Evolutionary conservation across 30 jellyfish, hydroid and myxozoan species (phyloP).

Genomic region (Aurelia coerulea): DNA sequence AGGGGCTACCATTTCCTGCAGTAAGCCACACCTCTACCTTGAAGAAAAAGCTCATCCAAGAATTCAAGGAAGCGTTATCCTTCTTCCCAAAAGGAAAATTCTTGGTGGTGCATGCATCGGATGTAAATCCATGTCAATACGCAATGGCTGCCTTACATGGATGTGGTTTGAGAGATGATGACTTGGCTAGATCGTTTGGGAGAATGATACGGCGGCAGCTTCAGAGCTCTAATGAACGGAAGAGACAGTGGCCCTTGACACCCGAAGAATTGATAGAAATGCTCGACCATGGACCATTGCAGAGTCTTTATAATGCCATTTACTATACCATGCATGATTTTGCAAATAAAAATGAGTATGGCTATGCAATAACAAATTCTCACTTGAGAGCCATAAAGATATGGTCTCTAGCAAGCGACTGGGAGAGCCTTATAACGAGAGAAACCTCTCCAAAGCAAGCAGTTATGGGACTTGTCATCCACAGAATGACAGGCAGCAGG

Average conservation of each 20-base stretch:
- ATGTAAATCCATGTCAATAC: constrained; percentile 35
- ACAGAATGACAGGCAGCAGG: constrained; percentile 27
- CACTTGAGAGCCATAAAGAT: constrained; percentile 27
- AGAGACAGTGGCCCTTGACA: constrained; percentile 44
- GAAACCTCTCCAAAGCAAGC: constrained; percentile 45
- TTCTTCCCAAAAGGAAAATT: constrained; percentile 42
- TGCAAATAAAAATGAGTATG: constrained; percentile 38
- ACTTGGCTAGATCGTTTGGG: constrained; percentile 41
- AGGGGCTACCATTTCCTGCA: constrained; percentile 11
- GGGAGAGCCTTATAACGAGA: constrained; percentile 30
- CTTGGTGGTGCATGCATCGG: constrained; percentile 35
- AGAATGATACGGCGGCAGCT: constrained; percentile 53
- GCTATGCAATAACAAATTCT: constrained; percentile 23
- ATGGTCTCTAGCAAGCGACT: constrained; percentile 39
- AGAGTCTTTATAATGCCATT: constrained; percentile 34
- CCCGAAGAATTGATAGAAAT: constrained; percentile 40
- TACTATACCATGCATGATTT: constrained; percentile 35
- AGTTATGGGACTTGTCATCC: constrained; percentile 26
- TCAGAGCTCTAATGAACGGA: background rate
- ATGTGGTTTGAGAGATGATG: constrained; percentile 52
- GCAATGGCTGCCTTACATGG: constrained; percentile 49
- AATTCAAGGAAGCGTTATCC: constrained; percentile 1
- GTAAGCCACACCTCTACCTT: constrained; percentile 11
- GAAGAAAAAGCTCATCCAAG: constrained; percentile 6
- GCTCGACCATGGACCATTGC: constrained; percentile 48